phyloP scores from a whole-genome alignment of 2,113 vertebrate genomes.

The Bucco capensis region DNA sequence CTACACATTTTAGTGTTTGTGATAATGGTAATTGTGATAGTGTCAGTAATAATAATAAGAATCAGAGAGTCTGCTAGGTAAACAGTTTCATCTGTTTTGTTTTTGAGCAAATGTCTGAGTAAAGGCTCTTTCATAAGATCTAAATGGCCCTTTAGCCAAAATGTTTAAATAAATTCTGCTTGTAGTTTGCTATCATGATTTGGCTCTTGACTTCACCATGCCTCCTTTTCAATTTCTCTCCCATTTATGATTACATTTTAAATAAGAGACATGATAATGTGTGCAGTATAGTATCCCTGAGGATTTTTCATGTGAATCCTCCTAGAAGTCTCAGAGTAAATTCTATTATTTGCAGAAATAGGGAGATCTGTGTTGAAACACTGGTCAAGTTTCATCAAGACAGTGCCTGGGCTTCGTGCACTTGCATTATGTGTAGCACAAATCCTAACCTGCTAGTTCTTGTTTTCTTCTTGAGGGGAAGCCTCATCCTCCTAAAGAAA shows the following conservation, averaged over 20 bases:
- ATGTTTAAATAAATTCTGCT: neutral
- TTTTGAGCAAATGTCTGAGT: neutral
- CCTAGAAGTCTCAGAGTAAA: neutral
- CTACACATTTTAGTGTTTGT: neutral
- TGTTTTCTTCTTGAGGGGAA: neutral
- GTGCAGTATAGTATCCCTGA: neutral
- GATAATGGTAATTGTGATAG: neutral
- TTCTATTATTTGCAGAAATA: neutral
- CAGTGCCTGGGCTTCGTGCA: neutral
- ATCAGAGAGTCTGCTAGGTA: neutral
- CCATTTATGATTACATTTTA: neutral
- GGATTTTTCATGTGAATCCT: neutral
- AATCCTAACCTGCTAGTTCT: neutral
- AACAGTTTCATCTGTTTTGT: neutral
- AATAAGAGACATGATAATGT: neutral
- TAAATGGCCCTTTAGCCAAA: neutral
- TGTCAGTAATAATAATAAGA: neutral
- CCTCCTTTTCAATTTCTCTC: neutral
- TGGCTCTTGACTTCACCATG: neutral
- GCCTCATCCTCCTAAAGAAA: neutral
- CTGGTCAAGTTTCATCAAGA: neutral
- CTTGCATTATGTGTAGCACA: neutral
- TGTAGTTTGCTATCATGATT: neutral
- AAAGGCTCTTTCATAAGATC: neutral
- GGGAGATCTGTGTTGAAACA: neutral